Evolutionary conservation across 1,140 invertebrate genomes (phyloP).

Genomic region (Elymnias hypermnestra): DNA sequence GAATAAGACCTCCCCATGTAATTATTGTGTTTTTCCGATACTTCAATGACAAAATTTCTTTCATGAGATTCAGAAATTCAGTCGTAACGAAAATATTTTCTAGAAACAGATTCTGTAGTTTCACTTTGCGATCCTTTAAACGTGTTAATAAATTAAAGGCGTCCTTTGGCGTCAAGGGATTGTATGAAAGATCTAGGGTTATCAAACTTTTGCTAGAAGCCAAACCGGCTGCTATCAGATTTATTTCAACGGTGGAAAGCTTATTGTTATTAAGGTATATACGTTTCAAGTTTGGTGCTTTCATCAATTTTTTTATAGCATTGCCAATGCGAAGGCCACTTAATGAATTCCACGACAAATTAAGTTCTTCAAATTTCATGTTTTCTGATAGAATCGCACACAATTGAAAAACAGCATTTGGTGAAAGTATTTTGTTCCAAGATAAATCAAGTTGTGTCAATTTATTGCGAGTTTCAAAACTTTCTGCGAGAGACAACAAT

Average conservation of each 20-base stretch:
- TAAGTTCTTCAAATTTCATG: slow-evolving; percentile 31
- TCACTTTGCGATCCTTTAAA: slow-evolving; percentile 31
- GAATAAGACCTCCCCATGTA: slow-evolving; percentile 27
- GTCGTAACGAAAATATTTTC: slow-evolving; percentile 35
- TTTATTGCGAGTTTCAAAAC: slow-evolving; percentile 48
- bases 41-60: slow-evolving; percentile 26
- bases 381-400: slow-evolving; percentile 28
- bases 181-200: slow-evolving; percentile 58
- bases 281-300: slow-evolving; percentile 21
- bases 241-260: slow-evolving; percentile 27
- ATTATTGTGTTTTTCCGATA: slow-evolving; percentile 34
- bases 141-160: slow-evolving; percentile 27
- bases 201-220: slow-evolving; percentile 28
- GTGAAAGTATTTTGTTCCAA: slow-evolving; percentile 57
- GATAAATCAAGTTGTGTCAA: slow-evolving; percentile 63
- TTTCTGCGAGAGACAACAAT: slow-evolving; percentile 36
- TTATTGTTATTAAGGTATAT: slow-evolving; percentile 45
- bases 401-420: slow-evolving; percentile 27
- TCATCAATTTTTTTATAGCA: slow-evolving; percentile 29
- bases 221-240: slow-evolving; percentile 22
- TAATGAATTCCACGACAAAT: slow-evolving; percentile 45
- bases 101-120: slow-evolving; percentile 34
- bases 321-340: slow-evolving; percentile 27
- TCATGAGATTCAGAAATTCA: slow-evolving; percentile 23
- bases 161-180: slow-evolving; percentile 51